Evolutionary conservation across 2,797 vertebrate genomes (phyloP).

Genomic region (Hypotaenidia okinawae): DNA sequence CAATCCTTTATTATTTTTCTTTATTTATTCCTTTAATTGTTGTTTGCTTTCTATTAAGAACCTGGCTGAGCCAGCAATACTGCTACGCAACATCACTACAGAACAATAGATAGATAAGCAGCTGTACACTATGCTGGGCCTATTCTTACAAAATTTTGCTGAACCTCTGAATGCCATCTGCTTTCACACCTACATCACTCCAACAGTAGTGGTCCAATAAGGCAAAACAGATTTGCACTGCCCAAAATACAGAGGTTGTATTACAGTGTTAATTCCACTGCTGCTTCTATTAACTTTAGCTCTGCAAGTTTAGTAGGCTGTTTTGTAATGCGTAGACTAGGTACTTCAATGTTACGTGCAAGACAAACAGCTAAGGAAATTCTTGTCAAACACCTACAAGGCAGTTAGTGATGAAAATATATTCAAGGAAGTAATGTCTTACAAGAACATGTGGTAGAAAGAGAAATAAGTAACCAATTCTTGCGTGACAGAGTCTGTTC

Average conservation of each 20-base stretch:
- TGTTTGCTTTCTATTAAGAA: neutral
- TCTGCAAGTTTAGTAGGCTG: neutral
- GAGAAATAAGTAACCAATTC: neutral
- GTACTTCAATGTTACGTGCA: neutral
- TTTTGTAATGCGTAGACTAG: neutral
- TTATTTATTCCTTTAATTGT: neutral
- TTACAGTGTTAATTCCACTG: neutral
- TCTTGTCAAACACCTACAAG: neutral
- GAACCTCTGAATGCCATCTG: neutral
- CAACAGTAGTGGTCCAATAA: neutral
- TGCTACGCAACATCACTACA: neutral
- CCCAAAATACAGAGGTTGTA: neutral
- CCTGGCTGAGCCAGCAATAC: neutral
- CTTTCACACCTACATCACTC: neutral
- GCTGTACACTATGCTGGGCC: fast-evolving
- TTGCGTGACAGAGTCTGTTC: neutral
- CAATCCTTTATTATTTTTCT: neutral
- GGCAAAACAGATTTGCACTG: neutral
- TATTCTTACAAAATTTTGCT: neutral
- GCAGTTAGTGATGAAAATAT: neutral
- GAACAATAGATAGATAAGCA: neutral
- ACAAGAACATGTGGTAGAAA: neutral
- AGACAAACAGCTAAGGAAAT: neutral
- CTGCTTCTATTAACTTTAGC: neutral
- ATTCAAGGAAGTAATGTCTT: neutral